These are phyloP conservation scores for Netelia inedita DNA, from an alignment of 2,888 invertebrate species.

Conservation along the genomic window DNA sequence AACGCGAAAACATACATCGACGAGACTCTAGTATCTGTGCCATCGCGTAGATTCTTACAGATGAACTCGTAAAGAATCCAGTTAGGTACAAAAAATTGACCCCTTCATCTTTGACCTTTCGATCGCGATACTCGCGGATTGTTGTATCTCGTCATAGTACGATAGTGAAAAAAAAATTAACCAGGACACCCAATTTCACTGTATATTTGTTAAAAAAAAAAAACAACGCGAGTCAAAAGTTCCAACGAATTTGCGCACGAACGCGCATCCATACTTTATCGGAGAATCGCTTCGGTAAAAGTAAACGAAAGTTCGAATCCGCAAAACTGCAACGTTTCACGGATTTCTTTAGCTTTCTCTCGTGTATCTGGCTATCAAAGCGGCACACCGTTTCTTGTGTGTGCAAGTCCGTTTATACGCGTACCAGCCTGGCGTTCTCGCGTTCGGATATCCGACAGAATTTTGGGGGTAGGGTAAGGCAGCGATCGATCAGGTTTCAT, in stretches of 20 bases:
- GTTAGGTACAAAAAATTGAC: constrained; percentile 20
- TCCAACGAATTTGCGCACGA: background rate
- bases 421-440: constrained; percentile 61
- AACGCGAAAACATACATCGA: background rate
- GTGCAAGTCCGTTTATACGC: constrained; percentile 42
- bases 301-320: constrained; percentile 37
- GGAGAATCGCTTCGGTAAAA: background rate
- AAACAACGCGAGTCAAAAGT: background rate
- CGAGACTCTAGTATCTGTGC: background rate
- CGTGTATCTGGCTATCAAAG: background rate
- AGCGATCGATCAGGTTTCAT: constrained; percentile 74
- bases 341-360: constrained; percentile 51
- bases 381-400: constrained; percentile 29
- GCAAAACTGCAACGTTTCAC: constrained; percentile 52
- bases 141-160: background rate
- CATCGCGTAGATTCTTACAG: background rate
- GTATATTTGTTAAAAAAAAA: background rate
- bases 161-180: background rate
- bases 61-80: background rate
- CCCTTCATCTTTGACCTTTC: constrained; percentile 45
- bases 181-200: background rate
- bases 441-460: constrained; percentile 50
- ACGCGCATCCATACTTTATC: background rate
- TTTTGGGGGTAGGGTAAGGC: constrained; percentile 63
- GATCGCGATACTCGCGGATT: background rate